These are phyloP conservation scores for Trissolcus japonicus DNA, from an alignment of 2,888 invertebrate genomes.

Conservation along the genomic window DNA sequence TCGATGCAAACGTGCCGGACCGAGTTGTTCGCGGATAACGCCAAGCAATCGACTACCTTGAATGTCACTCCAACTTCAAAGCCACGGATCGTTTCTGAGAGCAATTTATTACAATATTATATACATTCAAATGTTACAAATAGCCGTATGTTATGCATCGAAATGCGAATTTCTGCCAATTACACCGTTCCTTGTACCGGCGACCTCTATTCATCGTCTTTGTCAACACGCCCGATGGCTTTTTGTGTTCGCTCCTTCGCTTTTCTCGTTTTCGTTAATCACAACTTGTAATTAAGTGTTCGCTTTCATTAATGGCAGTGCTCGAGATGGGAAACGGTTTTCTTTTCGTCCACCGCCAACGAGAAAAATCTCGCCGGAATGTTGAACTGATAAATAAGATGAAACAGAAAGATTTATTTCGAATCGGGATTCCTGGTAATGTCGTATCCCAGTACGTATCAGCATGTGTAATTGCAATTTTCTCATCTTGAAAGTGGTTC, in stretches of 20 bases:
- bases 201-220: slow-evolving; percentile 22
- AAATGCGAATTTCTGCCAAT: slow-evolving; percentile 25
- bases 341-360: neutral
- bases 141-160: slow-evolving; percentile 11
- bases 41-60: slow-evolving; percentile 62
- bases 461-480: neutral
- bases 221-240: neutral
- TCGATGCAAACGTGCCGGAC: slow-evolving; percentile 53
- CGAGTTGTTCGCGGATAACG: slow-evolving; percentile 57
- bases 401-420: neutral
- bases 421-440: neutral
- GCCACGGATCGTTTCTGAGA: slow-evolving; percentile 46
- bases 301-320: neutral
- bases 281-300: slow-evolving; percentile 8
- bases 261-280: slow-evolving; percentile 20
- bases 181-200: slow-evolving; percentile 14
- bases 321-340: neutral
- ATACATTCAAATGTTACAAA: slow-evolving; percentile 47
- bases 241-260: slow-evolving; percentile 1
- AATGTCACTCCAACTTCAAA: slow-evolving; percentile 57
- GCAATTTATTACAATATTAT: slow-evolving; percentile 48
- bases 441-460: neutral
- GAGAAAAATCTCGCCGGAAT: slow-evolving; percentile 1
- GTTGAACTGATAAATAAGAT: neutral
- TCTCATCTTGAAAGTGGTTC: neutral